phyloP scores from a whole-genome alignment of 2,797 vertebrate species.

The Oceanodroma leucorhoa region DNA sequence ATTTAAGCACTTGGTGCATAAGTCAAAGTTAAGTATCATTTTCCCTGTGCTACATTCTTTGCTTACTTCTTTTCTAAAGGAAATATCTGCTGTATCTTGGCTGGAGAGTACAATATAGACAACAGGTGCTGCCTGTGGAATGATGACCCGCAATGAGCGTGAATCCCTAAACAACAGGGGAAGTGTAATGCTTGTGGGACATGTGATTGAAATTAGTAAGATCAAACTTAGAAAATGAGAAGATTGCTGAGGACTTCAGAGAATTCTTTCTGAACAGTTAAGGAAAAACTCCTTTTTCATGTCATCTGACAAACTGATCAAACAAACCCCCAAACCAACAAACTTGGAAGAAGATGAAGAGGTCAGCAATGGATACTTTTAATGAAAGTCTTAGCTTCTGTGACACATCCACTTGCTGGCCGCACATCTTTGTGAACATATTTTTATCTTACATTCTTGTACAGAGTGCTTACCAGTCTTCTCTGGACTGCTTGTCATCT shows the following conservation, averaged over 20 bases:
- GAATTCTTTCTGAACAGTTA: not conserved
- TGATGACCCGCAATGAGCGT: not conserved
- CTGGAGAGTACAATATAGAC: not conserved
- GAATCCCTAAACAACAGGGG: not conserved
- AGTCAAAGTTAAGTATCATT: not conserved
- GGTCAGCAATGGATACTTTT: not conserved
- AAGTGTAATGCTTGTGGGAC: not conserved
- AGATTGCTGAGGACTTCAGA: not conserved
- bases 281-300: not conserved
- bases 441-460: constrained; percentile 4
- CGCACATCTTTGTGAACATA: not conserved
- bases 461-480: not conserved
- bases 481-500: not conserved
- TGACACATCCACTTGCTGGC: not conserved
- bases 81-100: not conserved
- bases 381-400: not conserved
- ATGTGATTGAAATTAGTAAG: not conserved
- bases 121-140: not conserved
- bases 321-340: not conserved
- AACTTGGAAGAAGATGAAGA: not conserved
- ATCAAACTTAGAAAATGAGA: not conserved
- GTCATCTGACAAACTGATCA: not conserved
- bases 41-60: not conserved
- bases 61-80: not conserved
- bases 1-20: not conserved